Conservation (phyloP, 1,140 invertebrate genomes). For the Linepithema humile region DNA sequence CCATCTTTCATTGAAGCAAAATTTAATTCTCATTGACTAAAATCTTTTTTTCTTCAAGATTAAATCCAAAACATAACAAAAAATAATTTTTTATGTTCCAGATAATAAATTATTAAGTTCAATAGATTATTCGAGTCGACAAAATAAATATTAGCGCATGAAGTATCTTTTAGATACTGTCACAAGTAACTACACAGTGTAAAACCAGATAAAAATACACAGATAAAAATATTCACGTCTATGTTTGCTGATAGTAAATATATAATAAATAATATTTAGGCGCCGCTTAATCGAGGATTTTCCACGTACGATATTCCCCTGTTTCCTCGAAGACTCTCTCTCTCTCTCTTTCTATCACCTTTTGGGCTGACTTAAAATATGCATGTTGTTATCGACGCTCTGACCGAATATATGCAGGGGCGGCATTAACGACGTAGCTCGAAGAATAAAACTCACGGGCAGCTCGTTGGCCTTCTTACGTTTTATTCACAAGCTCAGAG, state of each 20-base stretch:
- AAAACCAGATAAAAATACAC: background rate
- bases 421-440: slow-evolving; percentile 16
- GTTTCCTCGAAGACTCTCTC: slow-evolving; percentile 66
- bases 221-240: background rate
- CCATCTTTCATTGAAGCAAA: background rate
- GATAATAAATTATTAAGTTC: background rate
- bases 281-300: background rate
- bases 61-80: background rate
- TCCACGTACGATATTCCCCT: slow-evolving; percentile 10
- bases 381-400: slow-evolving; percentile 62
- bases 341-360: too few species aligned
- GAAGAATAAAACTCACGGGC: slow-evolving; percentile 9
- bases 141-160: too few species aligned
- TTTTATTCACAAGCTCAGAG: background rate
- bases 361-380: slow-evolving; percentile 64
- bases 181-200: background rate
- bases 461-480: background rate
- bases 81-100: background rate
- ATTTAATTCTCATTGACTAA: background rate
- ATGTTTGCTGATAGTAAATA: slow-evolving; percentile 4
- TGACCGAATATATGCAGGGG: slow-evolving; percentile 57
- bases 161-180: background rate
- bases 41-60: background rate
- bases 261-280: slow-evolving; percentile 50
- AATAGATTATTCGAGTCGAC: background rate